Evolutionary conservation across 2,888 invertebrate species (phyloP).

Genomic region (Agriopis marginaria): DNA sequence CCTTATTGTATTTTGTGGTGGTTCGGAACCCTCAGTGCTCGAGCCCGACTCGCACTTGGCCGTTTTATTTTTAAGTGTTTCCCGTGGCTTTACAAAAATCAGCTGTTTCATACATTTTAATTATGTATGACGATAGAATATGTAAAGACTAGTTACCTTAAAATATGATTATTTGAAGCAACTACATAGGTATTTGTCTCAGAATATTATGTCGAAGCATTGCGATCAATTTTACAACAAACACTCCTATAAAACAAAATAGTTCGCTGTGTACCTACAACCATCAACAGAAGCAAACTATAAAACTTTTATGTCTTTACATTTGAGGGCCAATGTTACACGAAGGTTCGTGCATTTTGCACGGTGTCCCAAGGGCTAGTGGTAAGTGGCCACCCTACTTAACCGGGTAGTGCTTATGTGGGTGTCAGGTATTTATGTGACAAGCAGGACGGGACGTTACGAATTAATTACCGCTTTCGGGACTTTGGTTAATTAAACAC

Average conservation of each 20-base stretch:
- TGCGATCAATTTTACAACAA: neutral
- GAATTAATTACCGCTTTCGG: slow-evolving; percentile 74
- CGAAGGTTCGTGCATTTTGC: slow-evolving; percentile 13
- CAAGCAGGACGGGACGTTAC: slow-evolving; percentile 72
- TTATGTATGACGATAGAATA: no score
- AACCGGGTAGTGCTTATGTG: slow-evolving; percentile 37
- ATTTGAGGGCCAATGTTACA: slow-evolving; percentile 9
- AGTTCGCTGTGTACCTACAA: neutral
- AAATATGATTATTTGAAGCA: no score
- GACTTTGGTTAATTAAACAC: slow-evolving; percentile 72
- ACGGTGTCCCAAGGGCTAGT: slow-evolving; percentile 17
- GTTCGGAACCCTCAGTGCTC: no score
- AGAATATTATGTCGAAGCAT: no score
- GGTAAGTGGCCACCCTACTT: slow-evolving; percentile 34
- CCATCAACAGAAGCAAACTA: neutral
- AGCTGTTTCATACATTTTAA: no score
- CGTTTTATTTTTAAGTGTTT: no score
- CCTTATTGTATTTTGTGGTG: no score
- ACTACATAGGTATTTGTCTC: no score
- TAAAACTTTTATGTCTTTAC: slow-evolving; percentile 15
- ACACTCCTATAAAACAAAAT: neutral
- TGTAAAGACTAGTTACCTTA: no score
- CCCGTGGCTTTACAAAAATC: no score
- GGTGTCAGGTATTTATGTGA: slow-evolving; percentile 81
- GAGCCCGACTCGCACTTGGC: no score